Evolutionary conservation across 92 coral and sea anemone species (phyloP).

Genomic region (Diadumene lineata): DNA sequence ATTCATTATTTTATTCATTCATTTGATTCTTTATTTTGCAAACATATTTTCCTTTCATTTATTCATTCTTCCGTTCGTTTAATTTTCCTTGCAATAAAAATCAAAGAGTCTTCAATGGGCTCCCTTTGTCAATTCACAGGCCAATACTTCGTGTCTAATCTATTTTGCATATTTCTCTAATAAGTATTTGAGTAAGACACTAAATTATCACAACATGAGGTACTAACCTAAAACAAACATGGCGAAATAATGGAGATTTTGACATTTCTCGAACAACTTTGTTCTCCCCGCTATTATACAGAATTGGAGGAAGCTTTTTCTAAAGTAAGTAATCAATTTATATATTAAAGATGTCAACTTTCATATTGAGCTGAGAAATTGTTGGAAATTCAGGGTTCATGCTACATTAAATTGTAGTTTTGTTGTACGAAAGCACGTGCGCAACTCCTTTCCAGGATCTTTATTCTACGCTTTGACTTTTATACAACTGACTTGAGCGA

Average conservation of each 20-base stretch:
- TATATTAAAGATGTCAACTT: neutral
- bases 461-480: no score
- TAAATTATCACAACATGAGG: neutral
- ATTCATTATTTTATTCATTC: neutral
- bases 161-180: neutral
- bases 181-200: neutral
- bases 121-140: neutral
- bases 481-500: no score
- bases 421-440: no score
- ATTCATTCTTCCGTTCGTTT: neutral
- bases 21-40: no score
- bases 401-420: no score
- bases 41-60: neutral
- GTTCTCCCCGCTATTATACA: neutral
- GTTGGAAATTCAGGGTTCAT: no score
- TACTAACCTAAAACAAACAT: neutral
- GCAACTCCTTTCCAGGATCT: no score
- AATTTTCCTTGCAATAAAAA: neutral
- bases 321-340: neutral
- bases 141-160: neutral
- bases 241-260: conserved; percentile 3
- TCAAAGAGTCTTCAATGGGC: neutral
- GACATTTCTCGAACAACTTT: neutral
- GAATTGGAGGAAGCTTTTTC: neutral
- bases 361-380: neutral